Evolutionary conservation across 2,888 invertebrate genomes (phyloP).

Genomic region (Lamellibrachia satsuma): DNA sequence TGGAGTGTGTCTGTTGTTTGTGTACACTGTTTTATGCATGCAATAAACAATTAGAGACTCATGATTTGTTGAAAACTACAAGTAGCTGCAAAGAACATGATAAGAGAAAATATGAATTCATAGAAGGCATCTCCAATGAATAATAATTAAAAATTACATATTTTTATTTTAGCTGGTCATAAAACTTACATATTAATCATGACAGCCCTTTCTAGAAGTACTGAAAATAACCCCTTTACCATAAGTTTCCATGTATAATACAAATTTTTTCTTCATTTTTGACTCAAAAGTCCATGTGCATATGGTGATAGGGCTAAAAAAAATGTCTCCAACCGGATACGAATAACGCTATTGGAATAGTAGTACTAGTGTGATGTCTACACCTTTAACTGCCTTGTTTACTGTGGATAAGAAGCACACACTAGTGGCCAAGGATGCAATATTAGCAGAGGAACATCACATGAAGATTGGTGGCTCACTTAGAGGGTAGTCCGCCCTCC

Average conservation of each 20-base stretch:
- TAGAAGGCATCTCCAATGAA: not conserved
- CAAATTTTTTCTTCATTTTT: too few relatives aligned
- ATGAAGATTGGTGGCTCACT: not conserved
- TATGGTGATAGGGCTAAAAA: too few relatives aligned
- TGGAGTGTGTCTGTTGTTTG: not conserved
- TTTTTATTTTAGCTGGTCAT: not conserved
- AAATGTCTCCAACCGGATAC: too few relatives aligned
- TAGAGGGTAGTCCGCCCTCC: not conserved
- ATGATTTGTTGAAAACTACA: not conserved
- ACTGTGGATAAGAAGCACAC: not conserved
- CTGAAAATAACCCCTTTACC: not conserved
- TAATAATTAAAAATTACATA: not conserved
- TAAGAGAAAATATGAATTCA: too few relatives aligned
- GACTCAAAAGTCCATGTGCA: too few relatives aligned
- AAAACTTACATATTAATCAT: not conserved
- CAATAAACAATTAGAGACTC: not conserved
- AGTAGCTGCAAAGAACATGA: too few relatives aligned
- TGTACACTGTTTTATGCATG: not conserved
- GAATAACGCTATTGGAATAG: not conserved
- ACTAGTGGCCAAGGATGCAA: not conserved
- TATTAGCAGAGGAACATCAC: not conserved
- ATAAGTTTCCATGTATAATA: not conserved
- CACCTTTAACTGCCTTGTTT: not conserved
- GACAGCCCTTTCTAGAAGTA: not conserved
- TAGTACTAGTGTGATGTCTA: not conserved